These are phyloP conservation scores for Nebria salina DNA, from an alignment of 2,888 invertebrate species.

Conservation along the genomic window DNA sequence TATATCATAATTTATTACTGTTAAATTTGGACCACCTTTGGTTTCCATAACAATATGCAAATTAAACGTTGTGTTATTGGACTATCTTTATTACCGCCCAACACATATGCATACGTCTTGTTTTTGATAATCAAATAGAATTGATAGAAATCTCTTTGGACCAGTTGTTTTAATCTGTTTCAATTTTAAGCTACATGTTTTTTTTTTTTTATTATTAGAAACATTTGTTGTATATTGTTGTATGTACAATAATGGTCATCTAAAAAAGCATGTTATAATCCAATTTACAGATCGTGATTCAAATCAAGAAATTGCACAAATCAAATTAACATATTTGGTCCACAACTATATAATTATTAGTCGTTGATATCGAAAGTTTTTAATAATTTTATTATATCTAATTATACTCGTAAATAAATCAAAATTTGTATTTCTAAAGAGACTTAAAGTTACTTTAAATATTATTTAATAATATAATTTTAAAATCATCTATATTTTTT, in stretches of 20 bases:
- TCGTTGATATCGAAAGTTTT: no score
- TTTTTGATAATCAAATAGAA: neutral
- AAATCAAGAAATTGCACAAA: no score
- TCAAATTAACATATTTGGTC: no score
- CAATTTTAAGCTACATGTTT: neutral
- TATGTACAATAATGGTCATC: neutral
- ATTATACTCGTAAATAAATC: no score
- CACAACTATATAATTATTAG: no score
- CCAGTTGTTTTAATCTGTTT: neutral
- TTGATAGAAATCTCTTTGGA: constrained; percentile 9
- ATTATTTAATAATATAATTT: no score
- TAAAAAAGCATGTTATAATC: neutral
- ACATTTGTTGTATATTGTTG: neutral
- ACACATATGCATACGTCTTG: constrained; percentile 10
- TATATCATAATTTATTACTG: neutral
- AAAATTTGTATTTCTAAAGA: no score
- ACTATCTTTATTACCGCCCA: constrained; percentile 17
- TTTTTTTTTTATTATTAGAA: neutral
- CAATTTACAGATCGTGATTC: no score
- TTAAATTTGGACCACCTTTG: constrained; percentile 3
- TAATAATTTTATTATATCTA: no score
- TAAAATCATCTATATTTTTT: no score
- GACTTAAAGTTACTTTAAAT: no score
- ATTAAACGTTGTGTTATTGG: constrained; percentile 3
- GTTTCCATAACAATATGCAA: constrained; percentile 12